Evolutionary conservation across 2,888 invertebrate species (phyloP).

Genomic region (Melanotus villosus): DNA sequence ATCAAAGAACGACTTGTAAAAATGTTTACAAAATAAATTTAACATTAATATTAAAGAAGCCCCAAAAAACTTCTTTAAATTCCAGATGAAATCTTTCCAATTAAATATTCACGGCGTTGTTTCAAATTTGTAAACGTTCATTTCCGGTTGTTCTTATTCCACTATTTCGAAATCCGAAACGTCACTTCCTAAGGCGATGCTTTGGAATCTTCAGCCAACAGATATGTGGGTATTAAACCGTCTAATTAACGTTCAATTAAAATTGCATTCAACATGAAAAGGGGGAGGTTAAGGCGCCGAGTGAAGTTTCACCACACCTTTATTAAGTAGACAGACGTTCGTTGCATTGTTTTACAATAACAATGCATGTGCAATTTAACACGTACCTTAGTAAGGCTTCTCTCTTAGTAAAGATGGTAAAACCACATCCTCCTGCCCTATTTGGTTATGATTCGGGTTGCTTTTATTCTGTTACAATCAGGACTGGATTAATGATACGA

Average conservation of each 20-base stretch:
- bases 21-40: no score
- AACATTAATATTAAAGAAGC: no score
- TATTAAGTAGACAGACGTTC: conserved; percentile 29
- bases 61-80: no score
- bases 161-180: no score
- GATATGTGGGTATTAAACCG: no score
- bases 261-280: background rate
- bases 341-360: conserved; percentile 41
- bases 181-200: no score
- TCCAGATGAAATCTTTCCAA: no score
- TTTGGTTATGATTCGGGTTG: background rate
- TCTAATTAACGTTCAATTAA: conserved; percentile 9
- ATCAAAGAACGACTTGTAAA: no score
- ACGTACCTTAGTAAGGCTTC: conserved; percentile 32
- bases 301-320: conserved; percentile 29
- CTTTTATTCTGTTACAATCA: background rate
- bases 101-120: no score
- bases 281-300: conserved; percentile 27
- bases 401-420: conserved; percentile 18
- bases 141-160: no score
- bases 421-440: conserved; percentile 37
- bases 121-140: no score
- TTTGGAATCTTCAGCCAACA: no score
- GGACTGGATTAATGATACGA: background rate
- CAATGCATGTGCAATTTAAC: conserved; percentile 37